Conservation (phyloP, 30 jellyfish, hydroid and myxozoan genomes). For the Haliclystus octoradiatus region DNA sequence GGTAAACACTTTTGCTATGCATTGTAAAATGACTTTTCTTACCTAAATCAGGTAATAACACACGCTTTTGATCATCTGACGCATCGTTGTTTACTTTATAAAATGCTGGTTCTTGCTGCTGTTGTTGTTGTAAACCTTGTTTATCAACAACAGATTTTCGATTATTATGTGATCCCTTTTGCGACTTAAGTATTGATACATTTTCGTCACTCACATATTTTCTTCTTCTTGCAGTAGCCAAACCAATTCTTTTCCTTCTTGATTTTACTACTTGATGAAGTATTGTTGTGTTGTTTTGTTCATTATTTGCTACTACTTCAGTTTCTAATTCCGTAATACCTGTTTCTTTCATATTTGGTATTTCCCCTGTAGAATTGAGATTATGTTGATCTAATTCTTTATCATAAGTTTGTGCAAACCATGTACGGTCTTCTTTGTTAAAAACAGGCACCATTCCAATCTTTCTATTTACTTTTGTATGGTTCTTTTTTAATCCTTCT, state of each 20-base stretch:
- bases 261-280: slow-evolving; percentile 5
- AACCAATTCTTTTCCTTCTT: slow-evolving; percentile 14
- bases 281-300: not conserved
- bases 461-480: not conserved
- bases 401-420: not conserved
- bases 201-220: slow-evolving; percentile 8
- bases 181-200: not conserved
- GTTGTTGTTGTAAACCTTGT: slow-evolving; percentile 9
- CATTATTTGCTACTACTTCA: not conserved
- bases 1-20: slow-evolving; percentile 13
- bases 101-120: not conserved
- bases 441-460: not conserved
- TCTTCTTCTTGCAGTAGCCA: slow-evolving; percentile 22
- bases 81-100: not conserved
- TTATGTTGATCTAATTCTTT: not conserved
- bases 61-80: not conserved
- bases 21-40: slow-evolving; percentile 10
- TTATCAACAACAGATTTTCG: slow-evolving; percentile 6
- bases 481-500: not conserved
- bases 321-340: not conserved
- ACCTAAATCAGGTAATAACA: slow-evolving; percentile 1
- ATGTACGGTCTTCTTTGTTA: not conserved
- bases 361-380: not conserved
- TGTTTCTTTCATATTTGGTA: not conserved
- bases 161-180: not conserved